phyloP scores from a whole-genome alignment of 2,888 invertebrate species.

The Himalopsyche japonica region DNA sequence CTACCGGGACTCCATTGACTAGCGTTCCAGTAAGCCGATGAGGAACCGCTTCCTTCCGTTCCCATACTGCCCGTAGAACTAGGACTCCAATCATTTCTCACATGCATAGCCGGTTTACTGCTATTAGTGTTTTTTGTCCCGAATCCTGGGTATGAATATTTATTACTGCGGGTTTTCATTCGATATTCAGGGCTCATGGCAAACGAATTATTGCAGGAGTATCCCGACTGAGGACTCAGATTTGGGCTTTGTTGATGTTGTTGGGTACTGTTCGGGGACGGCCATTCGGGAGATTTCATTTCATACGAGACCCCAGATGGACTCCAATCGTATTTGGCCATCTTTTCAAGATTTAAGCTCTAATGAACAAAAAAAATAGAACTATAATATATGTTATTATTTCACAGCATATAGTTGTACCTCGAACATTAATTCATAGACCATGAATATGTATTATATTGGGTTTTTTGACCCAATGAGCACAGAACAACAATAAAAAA shows the following conservation, averaged over 20 bases:
- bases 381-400: neutral
- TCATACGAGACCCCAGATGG: slow-evolving; percentile 54
- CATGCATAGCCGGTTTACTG: slow-evolving; percentile 43
- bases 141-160: slow-evolving; percentile 5
- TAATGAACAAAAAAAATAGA: slow-evolving; percentile 42
- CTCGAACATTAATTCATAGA: no score
- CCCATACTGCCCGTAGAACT: slow-evolving; percentile 53
- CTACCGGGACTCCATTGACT: slow-evolving; percentile 63
- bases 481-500: no score
- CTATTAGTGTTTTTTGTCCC: neutral
- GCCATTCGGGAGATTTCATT: slow-evolving; percentile 54
- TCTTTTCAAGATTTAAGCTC: slow-evolving; percentile 51
- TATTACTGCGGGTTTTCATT: neutral
- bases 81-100: slow-evolving; percentile 54
- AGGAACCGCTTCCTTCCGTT: slow-evolving; percentile 48
- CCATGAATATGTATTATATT: no score
- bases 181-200: slow-evolving; percentile 14
- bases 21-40: slow-evolving; percentile 52
- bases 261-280: slow-evolving; percentile 43
- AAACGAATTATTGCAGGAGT: slow-evolving; percentile 45
- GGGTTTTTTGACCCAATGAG: neutral
- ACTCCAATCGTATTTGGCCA: slow-evolving; percentile 55
- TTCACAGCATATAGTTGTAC: no score
- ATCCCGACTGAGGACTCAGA: slow-evolving; percentile 49
- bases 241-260: slow-evolving; percentile 45